phyloP scores from a whole-genome alignment of 2,113 vertebrate species.

The Acrocephalus kingi region DNA sequence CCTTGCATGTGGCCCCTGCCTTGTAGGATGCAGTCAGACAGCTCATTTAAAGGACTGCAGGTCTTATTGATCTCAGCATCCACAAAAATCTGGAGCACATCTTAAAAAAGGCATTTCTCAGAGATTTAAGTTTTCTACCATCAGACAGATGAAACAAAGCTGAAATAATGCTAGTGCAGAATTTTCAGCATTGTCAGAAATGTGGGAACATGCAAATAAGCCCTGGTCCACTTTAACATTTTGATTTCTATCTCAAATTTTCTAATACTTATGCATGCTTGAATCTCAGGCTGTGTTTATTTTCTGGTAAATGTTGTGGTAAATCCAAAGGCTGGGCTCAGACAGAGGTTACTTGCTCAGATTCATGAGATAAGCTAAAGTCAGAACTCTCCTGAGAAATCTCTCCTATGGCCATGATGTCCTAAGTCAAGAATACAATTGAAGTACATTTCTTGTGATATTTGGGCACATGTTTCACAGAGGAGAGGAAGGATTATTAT shows the following conservation, averaged over 20 bases:
- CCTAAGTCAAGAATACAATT: background rate
- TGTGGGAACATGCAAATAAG: background rate
- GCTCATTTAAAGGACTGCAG: background rate
- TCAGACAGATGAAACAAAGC: background rate
- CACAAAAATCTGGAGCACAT: background rate
- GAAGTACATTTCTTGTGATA: background rate
- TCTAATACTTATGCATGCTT: background rate
- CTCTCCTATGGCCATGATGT: fast-evolving
- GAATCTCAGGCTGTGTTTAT: background rate
- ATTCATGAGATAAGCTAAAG: background rate
- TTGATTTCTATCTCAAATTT: background rate
- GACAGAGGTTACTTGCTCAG: background rate
- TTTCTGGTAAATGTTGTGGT: background rate
- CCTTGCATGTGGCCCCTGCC: fast-evolving
- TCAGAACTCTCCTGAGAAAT: background rate
- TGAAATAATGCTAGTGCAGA: background rate
- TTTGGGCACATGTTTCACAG: background rate
- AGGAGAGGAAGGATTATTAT: background rate
- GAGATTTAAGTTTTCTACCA: background rate
- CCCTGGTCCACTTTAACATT: background rate
- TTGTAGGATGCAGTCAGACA: background rate
- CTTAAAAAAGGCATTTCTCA: background rate
- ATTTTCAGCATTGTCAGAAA: background rate
- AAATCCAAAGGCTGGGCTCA: background rate
- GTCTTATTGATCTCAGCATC: background rate